These are phyloP conservation scores for Lepisosteus osseus DNA, from an alignment of 2,113 vertebrate species.

Conservation along the genomic window DNA sequence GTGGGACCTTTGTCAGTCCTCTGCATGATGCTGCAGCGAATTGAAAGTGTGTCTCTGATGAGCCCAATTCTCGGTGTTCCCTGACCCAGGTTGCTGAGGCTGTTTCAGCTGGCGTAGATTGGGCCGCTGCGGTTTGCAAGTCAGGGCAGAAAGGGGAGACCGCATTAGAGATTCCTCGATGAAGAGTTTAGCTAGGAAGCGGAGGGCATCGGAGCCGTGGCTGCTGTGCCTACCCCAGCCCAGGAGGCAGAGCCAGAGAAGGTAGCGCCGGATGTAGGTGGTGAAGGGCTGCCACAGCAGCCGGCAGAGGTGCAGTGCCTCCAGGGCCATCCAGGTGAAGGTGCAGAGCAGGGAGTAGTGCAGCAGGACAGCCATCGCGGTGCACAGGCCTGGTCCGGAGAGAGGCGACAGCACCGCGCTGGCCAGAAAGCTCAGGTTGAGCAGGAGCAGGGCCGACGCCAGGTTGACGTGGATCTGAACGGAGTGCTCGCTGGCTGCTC, in stretches of 20 bases:
- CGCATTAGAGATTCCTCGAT: no score
- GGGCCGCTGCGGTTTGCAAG: no score
- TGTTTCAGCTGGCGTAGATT: no score
- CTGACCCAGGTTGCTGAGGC: no score
- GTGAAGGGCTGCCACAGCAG: conserved; percentile 24
- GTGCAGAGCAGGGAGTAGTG: conserved; percentile 26
- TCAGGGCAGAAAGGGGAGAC: no score
- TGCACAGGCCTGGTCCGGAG: not conserved
- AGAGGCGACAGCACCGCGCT: not conserved
- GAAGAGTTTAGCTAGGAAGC: no score
- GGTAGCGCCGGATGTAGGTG: conserved; percentile 18
- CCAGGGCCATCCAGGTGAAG: conserved; percentile 30
- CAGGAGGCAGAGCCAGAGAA: conserved; percentile 10
- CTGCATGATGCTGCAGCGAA: no score
- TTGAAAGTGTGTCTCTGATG: no score
- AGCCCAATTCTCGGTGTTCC: no score
- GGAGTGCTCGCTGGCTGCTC: conserved; percentile 42
- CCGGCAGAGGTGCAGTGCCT: conserved; percentile 22
- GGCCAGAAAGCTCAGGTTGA: conserved; percentile 57
- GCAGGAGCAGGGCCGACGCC: conserved; percentile 48
- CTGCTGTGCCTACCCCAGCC: conserved; percentile 23
- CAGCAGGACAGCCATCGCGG: conserved; percentile 10
- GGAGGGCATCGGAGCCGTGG: no score
- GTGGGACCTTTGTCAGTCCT: no score
- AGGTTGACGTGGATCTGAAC: conserved; percentile 51